Percentiles rank a stretch among this genome's conserved stretches.
These are phyloP conservation scores for Psittacula echo DNA, from an alignment of 2,797 vertebrate genomes.

Conservation along the genomic window DNA sequence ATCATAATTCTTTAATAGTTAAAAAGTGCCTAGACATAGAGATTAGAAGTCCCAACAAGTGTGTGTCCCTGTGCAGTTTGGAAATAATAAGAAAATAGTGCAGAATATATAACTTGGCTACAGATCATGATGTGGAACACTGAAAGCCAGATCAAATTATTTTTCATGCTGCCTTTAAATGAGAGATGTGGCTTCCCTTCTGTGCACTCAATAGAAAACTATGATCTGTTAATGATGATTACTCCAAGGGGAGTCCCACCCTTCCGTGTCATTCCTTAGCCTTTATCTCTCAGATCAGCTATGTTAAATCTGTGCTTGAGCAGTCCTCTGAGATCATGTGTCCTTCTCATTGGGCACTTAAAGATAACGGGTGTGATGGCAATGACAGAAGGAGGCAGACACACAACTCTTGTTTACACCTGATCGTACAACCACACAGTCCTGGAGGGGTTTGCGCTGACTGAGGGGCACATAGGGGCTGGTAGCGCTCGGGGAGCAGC, in stretches of 20 bases:
- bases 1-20: background rate
- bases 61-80: background rate
- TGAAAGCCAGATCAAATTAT: background rate
- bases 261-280: background rate
- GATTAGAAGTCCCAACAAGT: background rate
- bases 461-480: background rate
- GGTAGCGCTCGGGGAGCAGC: rapidly evolving
- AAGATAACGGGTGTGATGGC: rapidly evolving
- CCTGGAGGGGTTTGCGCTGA: background rate
- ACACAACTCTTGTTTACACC: background rate
- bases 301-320: background rate
- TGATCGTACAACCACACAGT: rapidly evolving
- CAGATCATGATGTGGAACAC: background rate
- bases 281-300: background rate
- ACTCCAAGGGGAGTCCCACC: background rate
- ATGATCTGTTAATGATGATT: background rate
- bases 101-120: background rate
- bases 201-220: background rate
- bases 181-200: background rate
- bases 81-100: background rate
- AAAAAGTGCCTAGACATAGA: background rate
- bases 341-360: background rate
- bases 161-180: background rate
- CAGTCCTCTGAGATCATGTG: rapidly evolving
- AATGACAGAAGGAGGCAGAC: background rate